Evolutionary conservation across 2,113 vertebrate species (phyloP), one percentile per base, ranked within the genome.

Genomic region (Camelus bactrianus): DNA sequence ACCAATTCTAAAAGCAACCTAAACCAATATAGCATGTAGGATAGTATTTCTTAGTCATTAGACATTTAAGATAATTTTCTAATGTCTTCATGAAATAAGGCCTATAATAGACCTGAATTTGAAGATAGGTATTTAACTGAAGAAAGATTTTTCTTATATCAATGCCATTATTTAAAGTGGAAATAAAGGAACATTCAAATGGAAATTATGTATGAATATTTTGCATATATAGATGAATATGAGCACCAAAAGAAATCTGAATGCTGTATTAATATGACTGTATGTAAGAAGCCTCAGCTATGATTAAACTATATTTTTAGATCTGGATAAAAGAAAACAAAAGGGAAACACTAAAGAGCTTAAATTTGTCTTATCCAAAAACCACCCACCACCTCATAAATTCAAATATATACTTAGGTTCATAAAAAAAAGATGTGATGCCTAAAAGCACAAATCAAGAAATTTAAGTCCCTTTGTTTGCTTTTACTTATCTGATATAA

Each of bases 151-250:
- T 67, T 76, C 11, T 96, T 56, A 28, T 83, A 82, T 50, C 15
- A 48, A 22, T 54, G 4, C 16, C 28, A 83, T 83, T 90, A 85
- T 79, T 83, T 95, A 84, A 94, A 80, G 32, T 89, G 13, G 20
- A 94, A 96, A 91, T 22, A 93, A 95, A 92, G 30, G 11, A 85
- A 62, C 7, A 94, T 60, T 93, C 26, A 89, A 70, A 80, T 85
- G 2, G 3, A 94, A 93, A 89, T 96, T 82, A 58, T 28, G 3
- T 46, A 28, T 77, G 72, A 95, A 42, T 1, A 58, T 93, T 81
- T 69, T 95, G 7, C 15, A 76, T 50, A 22, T 77, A 62, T 50
- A 54, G 8, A 77, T 64, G 46, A 70, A 56, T 52, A 62, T 91
- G 35, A 89, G 8, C 67, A 89, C 46, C 90, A 48, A 76, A 91